phyloP scores from a whole-genome alignment of 2,888 invertebrate genomes.

The Linnaemya vulpina region DNA sequence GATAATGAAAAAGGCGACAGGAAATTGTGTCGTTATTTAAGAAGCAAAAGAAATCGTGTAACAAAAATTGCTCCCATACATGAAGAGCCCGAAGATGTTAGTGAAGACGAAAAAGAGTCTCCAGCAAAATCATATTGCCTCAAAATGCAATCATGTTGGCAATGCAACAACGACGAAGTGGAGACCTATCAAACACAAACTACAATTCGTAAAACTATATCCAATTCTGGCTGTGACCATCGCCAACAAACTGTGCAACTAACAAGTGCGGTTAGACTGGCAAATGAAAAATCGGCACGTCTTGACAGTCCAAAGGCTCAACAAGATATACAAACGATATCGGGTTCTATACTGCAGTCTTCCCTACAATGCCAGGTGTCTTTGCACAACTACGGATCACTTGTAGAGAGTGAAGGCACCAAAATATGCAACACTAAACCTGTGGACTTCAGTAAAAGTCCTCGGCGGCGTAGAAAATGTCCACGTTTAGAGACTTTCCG shows the following conservation, averaged over 20 bases:
- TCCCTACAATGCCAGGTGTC: constrained; percentile 66
- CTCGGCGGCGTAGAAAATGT: constrained; percentile 32
- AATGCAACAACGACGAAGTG: constrained; percentile 65
- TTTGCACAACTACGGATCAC: constrained; percentile 69
- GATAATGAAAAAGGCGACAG: constrained; percentile 1
- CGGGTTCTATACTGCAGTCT: constrained; percentile 48
- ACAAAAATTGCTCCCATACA: constrained; percentile 65
- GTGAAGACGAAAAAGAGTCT: neutral
- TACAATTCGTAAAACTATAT: constrained; percentile 43
- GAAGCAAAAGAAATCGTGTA: constrained; percentile 42
- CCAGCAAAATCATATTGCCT: constrained; percentile 70
- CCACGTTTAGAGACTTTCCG: constrained; percentile 72
- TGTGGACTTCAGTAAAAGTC: constrained; percentile 4
- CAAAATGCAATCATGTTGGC: constrained; percentile 61
- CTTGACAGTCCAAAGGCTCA: neutral
- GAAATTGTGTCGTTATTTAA: constrained; percentile 51
- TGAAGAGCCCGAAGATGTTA: constrained; percentile 55
- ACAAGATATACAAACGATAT: constrained; percentile 43
- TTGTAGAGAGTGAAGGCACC: constrained; percentile 57
- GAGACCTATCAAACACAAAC: constrained; percentile 75
- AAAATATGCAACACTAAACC: constrained; percentile 3
- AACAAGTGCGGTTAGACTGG: neutral
- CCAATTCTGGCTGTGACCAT: neutral
- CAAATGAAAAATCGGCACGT: neutral
- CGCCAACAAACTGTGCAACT: neutral